These are phyloP conservation scores for Microtus richardsoni DNA, from an alignment of 2,113 vertebrate genomes.

Conservation along the genomic window DNA sequence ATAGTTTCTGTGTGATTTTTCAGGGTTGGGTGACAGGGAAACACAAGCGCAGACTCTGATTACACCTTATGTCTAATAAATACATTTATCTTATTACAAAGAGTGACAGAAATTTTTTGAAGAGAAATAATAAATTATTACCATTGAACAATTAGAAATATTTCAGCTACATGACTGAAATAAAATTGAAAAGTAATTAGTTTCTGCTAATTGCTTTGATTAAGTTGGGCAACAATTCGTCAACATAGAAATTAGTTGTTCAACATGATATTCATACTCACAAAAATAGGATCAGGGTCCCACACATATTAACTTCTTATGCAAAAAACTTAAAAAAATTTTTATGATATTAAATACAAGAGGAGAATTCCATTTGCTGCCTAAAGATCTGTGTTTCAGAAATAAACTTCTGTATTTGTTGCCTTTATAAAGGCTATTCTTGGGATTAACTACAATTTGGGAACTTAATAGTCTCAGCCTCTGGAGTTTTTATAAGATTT, in stretches of 20 bases:
- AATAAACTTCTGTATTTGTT: background rate
- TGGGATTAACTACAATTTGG: background rate
- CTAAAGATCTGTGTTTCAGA: background rate
- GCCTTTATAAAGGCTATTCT: background rate
- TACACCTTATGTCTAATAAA: background rate
- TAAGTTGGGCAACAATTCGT: background rate
- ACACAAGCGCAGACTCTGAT: too few species aligned
- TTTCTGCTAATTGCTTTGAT: constrained; percentile 5
- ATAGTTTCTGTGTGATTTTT: too few species aligned
- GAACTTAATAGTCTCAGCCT: background rate
- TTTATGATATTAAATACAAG: background rate
- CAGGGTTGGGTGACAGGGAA: too few species aligned
- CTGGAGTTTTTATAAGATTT: background rate
- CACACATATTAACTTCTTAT: background rate
- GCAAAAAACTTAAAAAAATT: constrained; percentile 38
- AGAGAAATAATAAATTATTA: background rate
- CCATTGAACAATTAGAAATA: background rate
- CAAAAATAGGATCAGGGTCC: background rate
- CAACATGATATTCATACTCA: background rate
- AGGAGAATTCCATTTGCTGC: constrained; percentile 28
- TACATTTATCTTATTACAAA: background rate
- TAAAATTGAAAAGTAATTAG: background rate
- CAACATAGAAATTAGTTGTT: background rate
- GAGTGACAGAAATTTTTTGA: background rate
- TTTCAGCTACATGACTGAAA: background rate